A percentile compares a stretch with the other conserved stretches of the same genome.
phyloP scores from a whole-genome alignment of 2,797 vertebrate species.

The Euphonia xanthogaster region DNA sequence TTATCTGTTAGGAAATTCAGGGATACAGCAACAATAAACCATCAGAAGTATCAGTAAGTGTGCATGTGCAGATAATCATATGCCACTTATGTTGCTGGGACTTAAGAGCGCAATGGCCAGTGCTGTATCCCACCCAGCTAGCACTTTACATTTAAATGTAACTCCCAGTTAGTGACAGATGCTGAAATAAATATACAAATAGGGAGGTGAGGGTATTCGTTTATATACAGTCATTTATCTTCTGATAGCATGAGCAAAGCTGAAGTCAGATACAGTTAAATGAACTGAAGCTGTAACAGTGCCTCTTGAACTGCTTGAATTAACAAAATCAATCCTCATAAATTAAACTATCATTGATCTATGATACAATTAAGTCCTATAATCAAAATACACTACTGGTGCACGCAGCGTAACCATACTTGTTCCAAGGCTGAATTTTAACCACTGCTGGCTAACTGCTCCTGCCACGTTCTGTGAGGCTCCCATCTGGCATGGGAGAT shows the following conservation, averaged over 20 bases:
- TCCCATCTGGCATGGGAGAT: slow-evolving; percentile 67
- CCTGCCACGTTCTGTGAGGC: slow-evolving; percentile 29
- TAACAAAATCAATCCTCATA: slow-evolving; percentile 78
- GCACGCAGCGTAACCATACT: neutral
- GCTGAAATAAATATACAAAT: slow-evolving; percentile 43
- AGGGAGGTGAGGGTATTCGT: neutral
- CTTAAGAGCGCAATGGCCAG: neutral
- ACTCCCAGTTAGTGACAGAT: slow-evolving; percentile 19
- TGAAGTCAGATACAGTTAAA: slow-evolving; percentile 67
- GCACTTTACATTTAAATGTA: slow-evolving; percentile 29
- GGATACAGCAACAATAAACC: neutral
- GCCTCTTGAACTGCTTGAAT: slow-evolving; percentile 74
- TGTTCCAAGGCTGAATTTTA: slow-evolving; percentile 62
- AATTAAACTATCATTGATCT: slow-evolving; percentile 76
- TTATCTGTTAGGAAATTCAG: neutral
- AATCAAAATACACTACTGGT: slow-evolving; percentile 54
- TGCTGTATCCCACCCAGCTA: neutral
- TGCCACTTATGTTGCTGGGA: neutral
- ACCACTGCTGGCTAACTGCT: slow-evolving; percentile 45
- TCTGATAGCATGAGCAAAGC: slow-evolving; percentile 48
- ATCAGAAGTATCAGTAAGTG: neutral
- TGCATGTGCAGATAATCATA: neutral
- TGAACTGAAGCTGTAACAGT: slow-evolving; percentile 59
- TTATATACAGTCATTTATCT: slow-evolving; percentile 59
- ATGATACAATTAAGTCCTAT: slow-evolving; percentile 63